phyloP scores from a whole-genome alignment of 2,888 invertebrate genomes.

The Campoplex nolae region DNA sequence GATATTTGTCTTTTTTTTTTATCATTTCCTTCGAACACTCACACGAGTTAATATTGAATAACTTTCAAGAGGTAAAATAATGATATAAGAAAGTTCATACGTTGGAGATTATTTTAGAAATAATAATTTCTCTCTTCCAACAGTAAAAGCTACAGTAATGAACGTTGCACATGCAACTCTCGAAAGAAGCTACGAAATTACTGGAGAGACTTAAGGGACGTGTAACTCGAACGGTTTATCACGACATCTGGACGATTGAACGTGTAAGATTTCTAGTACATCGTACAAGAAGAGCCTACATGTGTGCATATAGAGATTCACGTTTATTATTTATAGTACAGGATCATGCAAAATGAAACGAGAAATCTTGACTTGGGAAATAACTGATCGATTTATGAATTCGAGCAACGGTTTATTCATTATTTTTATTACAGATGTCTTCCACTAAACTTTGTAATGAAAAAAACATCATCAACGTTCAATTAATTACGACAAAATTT shows the following conservation, averaged over 20 bases:
- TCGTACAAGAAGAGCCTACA: slow-evolving; percentile 20
- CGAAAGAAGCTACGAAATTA: not conserved
- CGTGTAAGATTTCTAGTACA: slow-evolving; percentile 34
- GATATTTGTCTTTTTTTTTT: too few relatives aligned
- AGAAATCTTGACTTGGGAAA: not conserved
- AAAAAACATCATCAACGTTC: too few relatives aligned
- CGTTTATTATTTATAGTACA: not conserved
- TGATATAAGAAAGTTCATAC: not conserved
- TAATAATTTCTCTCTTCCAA: not conserved
- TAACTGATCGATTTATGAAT: too few relatives aligned
- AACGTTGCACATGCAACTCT: not conserved
- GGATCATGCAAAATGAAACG: not conserved
- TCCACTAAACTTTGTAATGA: not conserved
- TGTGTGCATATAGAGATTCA: not conserved
- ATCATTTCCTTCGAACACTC: too few relatives aligned
- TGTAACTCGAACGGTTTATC: slow-evolving; percentile 56
- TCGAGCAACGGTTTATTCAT: too few relatives aligned
- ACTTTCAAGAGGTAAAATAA: not conserved
- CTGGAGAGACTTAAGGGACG: slow-evolving; percentile 24
- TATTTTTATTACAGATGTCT: too few relatives aligned
- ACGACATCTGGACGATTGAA: slow-evolving; percentile 37
- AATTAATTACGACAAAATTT: too few relatives aligned
- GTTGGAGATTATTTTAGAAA: not conserved
- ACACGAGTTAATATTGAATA: not conserved
- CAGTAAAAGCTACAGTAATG: not conserved